Conservation (phyloP, 2,888 invertebrate genomes). For the Keiferia lycopersicella region DNA sequence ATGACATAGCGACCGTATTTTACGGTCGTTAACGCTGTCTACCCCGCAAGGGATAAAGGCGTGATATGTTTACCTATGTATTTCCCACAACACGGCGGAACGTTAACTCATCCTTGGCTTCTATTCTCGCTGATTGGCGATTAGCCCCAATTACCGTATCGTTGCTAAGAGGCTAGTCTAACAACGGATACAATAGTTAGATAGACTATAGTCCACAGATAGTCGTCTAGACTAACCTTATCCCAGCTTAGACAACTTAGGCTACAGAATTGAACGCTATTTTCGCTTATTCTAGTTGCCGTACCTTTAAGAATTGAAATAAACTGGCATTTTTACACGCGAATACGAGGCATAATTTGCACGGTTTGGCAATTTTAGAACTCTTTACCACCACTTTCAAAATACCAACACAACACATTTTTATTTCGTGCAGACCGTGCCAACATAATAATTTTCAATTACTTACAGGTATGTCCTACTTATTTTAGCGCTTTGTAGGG, state of each 20-base stretch:
- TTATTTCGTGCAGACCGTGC: neutral
- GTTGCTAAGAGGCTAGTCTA: neutral
- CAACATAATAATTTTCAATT: neutral
- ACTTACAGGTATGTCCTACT: too few species aligned
- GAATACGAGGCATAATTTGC: conserved; percentile 4
- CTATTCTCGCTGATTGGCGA: conserved; percentile 20
- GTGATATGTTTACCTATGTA: neutral
- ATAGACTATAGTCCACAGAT: too few species aligned
- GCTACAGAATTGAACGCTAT: too few species aligned
- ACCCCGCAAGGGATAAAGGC: too few species aligned
- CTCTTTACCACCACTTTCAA: neutral
- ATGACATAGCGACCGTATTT: too few species aligned
- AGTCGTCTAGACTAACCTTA: neutral
- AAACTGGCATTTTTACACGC: neutral
- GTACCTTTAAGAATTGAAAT: neutral
- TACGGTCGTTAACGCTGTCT: too few species aligned
- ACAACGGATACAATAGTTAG: neutral
- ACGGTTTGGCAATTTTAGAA: neutral
- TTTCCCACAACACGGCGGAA: neutral
- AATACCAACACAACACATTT: neutral
- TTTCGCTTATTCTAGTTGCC: neutral
- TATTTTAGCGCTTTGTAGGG: too few species aligned
- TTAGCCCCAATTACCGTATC: conserved; percentile 21
- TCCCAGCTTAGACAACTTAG: too few species aligned
- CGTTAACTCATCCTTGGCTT: neutral